These are phyloP conservation scores for Planococcus citri DNA, from an alignment of 1,140 invertebrate genomes.

Conservation along the genomic window DNA sequence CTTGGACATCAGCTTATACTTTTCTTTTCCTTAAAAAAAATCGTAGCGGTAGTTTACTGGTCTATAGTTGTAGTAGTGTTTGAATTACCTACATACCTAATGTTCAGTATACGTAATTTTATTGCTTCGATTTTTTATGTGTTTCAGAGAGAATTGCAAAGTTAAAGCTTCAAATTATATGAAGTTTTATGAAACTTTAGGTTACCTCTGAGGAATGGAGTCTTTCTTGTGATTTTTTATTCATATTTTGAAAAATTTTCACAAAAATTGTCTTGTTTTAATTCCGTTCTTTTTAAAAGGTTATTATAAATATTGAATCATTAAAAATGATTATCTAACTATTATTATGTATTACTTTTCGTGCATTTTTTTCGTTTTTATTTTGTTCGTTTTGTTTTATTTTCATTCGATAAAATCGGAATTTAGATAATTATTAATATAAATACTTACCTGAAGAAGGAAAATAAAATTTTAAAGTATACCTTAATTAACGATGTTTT, in stretches of 20 bases:
- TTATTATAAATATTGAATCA: background rate
- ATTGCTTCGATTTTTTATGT: background rate
- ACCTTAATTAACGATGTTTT: too few species aligned
- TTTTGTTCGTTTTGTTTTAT: background rate
- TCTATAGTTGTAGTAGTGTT: too few species aligned
- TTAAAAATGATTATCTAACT: background rate
- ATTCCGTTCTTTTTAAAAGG: background rate
- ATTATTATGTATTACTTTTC: background rate
- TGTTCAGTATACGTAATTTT: too few species aligned
- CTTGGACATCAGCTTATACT: too few species aligned
- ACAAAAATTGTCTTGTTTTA: background rate
- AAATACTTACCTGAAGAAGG: too few species aligned
- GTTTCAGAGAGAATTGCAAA: conserved; percentile 18
- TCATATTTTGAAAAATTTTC: conserved; percentile 1
- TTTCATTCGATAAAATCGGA: background rate
- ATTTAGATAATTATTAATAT: too few species aligned
- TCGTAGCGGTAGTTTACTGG: too few species aligned
- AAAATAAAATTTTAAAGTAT: too few species aligned
- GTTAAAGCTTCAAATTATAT: conserved; percentile 10
- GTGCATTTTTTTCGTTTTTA: background rate
- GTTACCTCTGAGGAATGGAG: conserved; percentile 5
- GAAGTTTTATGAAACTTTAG: conserved; percentile 16
- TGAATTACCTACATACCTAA: too few species aligned
- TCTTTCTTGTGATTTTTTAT: conserved; percentile 19
- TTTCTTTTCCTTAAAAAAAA: too few species aligned